phyloP scores from a whole-genome alignment of 2,888 invertebrate species.

The Abrostola triplasia region DNA sequence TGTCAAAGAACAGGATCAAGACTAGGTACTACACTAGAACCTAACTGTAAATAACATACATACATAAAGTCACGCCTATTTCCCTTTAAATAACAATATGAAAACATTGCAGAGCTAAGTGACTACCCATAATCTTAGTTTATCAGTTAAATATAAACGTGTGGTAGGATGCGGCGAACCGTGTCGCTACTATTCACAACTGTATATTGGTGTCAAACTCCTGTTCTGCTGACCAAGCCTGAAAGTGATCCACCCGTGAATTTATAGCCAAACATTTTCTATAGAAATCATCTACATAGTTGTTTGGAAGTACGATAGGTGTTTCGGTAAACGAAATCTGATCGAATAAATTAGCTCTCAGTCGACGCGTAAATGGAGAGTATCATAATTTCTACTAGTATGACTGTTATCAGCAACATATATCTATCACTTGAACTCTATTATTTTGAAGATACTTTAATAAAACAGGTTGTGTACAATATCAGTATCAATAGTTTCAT shows the following conservation, averaged over 20 bases:
- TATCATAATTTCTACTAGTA: too few relatives aligned
- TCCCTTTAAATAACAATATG: neutral
- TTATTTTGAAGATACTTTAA: too few relatives aligned
- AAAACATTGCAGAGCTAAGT: neutral
- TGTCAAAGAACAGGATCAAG: too few relatives aligned
- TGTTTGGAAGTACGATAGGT: neutral
- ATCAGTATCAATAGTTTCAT: too few relatives aligned
- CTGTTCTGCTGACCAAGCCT: slow-evolving; percentile 7
- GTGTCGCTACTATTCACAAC: slow-evolving; percentile 30
- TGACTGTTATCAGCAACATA: too few relatives aligned
- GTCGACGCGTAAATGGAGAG: too few relatives aligned
- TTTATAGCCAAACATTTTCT: neutral
- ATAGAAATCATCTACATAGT: neutral
- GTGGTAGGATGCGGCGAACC: slow-evolving; percentile 38
- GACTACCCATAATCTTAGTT: neutral
- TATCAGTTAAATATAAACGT: neutral
- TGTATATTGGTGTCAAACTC: slow-evolving; percentile 25
- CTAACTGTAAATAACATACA: neutral
- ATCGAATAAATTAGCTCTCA: too few relatives aligned
- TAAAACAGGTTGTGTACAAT: too few relatives aligned
- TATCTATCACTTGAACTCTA: too few relatives aligned
- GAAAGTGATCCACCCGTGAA: slow-evolving; percentile 7
- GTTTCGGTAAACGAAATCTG: neutral
- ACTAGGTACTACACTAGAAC: too few relatives aligned
- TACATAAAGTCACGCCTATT: too few relatives aligned